Percentiles rank a stretch among this genome's conserved stretches.
Conservation (phyloP, 2,888 invertebrate species). For the Drosophila dives region DNA sequence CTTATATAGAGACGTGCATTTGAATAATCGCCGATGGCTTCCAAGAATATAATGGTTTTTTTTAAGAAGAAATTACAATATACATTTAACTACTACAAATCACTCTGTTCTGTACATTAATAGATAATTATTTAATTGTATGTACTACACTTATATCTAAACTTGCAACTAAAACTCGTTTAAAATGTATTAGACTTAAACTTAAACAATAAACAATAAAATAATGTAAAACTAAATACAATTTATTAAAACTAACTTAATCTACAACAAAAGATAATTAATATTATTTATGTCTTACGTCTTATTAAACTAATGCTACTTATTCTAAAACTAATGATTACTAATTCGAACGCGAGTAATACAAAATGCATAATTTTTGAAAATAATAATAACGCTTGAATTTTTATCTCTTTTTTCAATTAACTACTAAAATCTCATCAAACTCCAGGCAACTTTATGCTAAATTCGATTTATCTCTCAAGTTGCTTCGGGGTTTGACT, state of each 20-base stretch:
- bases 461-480: conserved; percentile 51
- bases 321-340: conserved; percentile 60
- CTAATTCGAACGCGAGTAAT: conserved; percentile 72
- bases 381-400: conserved; percentile 56
- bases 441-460: conserved; percentile 39
- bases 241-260: conserved; percentile 74
- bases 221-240: conserved; percentile 77
- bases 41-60: background rate
- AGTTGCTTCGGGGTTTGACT: conserved; percentile 39
- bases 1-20: conserved; percentile 42
- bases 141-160: conserved; percentile 63
- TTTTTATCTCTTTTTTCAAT: conserved; percentile 11
- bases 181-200: conserved; percentile 68
- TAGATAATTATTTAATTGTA: conserved; percentile 76
- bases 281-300: conserved; percentile 53
- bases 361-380: conserved; percentile 72
- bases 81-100: conserved; percentile 48
- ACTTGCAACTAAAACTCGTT: conserved; percentile 52
- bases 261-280: conserved; percentile 37
- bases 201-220: conserved; percentile 56
- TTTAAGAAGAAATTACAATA: conserved; percentile 7
- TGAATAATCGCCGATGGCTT: conserved; percentile 17
- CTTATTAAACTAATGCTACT: conserved; percentile 51
- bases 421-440: conserved; percentile 40
- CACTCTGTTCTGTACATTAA: conserved; percentile 68